Evolutionary conservation across 2,888 invertebrate species (phyloP), one percentile per base, ranked within the genome.

Genomic region (Pachliopta kotzebuea): DNA sequence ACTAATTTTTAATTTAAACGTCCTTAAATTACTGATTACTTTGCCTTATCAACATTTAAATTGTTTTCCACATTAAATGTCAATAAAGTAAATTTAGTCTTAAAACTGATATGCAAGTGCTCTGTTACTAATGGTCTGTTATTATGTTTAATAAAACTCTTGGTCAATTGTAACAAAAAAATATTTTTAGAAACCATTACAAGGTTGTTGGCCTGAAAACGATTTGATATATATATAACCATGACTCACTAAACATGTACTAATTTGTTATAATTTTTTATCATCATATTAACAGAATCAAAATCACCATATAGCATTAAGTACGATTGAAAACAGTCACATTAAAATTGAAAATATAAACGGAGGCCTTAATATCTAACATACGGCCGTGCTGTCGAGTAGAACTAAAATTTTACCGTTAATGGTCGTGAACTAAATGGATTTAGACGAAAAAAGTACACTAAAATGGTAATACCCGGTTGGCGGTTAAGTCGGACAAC

Each of bases 391-490:
- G 76, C 76, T 75, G 75, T 72, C 74, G 76, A 75, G 78, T 45
- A 53, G n/a, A 57, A 79, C 77, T 81, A 81, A 83, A 77, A 82
- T n/a, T 79, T 72, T 78, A 84, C 90, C 89, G 90, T 89, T 91
- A 89, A 66, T 73, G 76, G 78, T 81, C 73, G 83, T 81, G 84
- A 83, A 85, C 86, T 83, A 86, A 86, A 90, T 87, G 88, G 83
- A 81, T 81, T 75, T 64, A 31, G 37, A 84, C 79, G 81, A 88
- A 90, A 45, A 90, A 90, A 87, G 78, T 81, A 80, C 84, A 64
- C 81, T 85, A 87, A 90, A 79, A 90, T 86, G 84, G 84, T 80
- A 84, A 83, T 79, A 82, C 77, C 82, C 71, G 83, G 83, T 83
- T 82, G 82, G 63, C 79, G 79, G 79, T 81, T 81, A 82, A 82